Percentiles rank a stretch among this genome's conserved stretches.
Conservation (phyloP, 2,888 invertebrate species). For the Dendrolimus pini region DNA sequence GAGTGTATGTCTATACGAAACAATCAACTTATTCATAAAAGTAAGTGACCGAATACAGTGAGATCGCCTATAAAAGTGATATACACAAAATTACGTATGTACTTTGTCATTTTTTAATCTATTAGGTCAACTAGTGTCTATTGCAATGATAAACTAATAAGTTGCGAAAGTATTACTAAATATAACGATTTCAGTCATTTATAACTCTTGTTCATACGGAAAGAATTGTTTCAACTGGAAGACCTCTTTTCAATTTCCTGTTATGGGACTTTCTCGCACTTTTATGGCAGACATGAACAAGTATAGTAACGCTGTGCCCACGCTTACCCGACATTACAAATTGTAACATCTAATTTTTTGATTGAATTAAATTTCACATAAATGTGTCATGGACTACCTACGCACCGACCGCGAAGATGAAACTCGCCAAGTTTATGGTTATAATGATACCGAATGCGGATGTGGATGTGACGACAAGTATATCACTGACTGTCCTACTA, state of each 20-base stretch:
- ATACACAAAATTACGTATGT: neutral
- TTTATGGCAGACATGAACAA: too few species aligned
- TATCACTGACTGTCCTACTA: conserved; percentile 14
- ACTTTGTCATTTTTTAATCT: conserved; percentile 1
- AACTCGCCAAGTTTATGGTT: conserved; percentile 56
- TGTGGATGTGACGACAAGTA: conserved; percentile 38
- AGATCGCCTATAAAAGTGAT: neutral
- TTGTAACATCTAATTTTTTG: neutral
- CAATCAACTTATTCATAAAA: conserved; percentile 63
- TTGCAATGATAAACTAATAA: neutral
- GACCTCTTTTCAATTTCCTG: too few species aligned
- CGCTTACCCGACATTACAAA: neutral
- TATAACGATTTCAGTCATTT: neutral
- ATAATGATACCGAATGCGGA: conserved; percentile 55
- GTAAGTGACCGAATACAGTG: conserved; percentile 32
- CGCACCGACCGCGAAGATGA: conserved; percentile 60
- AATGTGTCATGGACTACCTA: conserved; percentile 45
- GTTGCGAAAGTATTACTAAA: neutral
- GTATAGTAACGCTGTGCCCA: too few species aligned
- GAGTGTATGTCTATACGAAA: conserved; percentile 46
- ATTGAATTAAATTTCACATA: conserved; percentile 31
- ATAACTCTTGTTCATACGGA: too few species aligned
- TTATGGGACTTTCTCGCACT: too few species aligned
- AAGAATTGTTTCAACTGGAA: too few species aligned
- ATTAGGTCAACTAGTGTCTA: conserved; percentile 2